Evolutionary conservation across 2,113 vertebrate genomes (phyloP), one percentile per base, ranked within the genome.

Genomic region (Ancistrus triradiatus): DNA sequence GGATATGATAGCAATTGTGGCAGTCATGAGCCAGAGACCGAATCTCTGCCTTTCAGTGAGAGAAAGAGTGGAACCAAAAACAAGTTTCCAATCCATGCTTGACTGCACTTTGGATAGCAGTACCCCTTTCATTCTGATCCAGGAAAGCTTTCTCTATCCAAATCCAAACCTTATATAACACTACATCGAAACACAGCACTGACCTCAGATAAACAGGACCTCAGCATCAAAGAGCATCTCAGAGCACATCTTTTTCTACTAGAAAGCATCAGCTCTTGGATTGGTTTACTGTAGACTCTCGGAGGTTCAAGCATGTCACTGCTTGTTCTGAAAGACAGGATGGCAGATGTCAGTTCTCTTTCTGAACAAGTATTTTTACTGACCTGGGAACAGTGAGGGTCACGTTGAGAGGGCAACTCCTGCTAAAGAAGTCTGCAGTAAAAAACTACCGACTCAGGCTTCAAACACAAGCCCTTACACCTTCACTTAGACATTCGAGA

Each of bases 291-390:
- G 57, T 40, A 40, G 46, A 15, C 13, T 55, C n/a, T 61, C 56
- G 56, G 27, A 17, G 40, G 19, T 52, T 59, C 21, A 46, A 9
- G 19, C 18, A 47, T 5, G 44, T 57, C 57, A 53, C 19, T 43
- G 60, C 25, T 15, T 50, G 22, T 35, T 59, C n/a, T 72, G 63
- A 56, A 46, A 66, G 35, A 61, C 57, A 57, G 43, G 44, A 59
- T 66, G 48, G 48, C 55, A 65, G 55, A 70, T 60, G 49, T 57
- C 27, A 61, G 53, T 64, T 27, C n/a, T n/a, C n/a, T n/a, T n/a
- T n/a, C n/a, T n/a, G n/a, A n/a, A n/a, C 52, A 52, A 66, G 49
- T 24, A 50, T 44, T 64, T 65, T 35, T 14, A 25, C 56, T 25
- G 28, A 55, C 22, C 48, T 38, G 40, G 21, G 22, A 50, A 22